Evolutionary conservation across 2,888 invertebrate genomes (phyloP).

Genomic region (Schizotus pectinicornis): DNA sequence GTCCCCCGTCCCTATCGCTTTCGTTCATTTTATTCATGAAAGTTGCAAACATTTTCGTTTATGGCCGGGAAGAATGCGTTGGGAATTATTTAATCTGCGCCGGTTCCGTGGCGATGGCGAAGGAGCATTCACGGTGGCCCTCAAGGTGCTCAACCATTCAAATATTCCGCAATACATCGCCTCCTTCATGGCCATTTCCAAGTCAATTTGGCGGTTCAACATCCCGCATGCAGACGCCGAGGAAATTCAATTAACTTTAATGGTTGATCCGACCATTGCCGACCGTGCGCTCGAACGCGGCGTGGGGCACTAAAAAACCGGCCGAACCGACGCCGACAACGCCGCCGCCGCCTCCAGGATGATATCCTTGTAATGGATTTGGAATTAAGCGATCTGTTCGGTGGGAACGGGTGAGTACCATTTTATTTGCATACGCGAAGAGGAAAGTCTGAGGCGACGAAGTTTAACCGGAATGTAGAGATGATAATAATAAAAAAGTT

Average conservation of each 20-base stretch:
- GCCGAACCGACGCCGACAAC: not conserved
- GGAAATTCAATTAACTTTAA: slow-evolving; percentile 65
- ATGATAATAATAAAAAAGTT: no score
- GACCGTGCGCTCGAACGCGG: slow-evolving; percentile 48
- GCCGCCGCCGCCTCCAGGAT: slow-evolving; percentile 31
- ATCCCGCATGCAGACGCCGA: slow-evolving; percentile 57
- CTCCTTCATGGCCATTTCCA: slow-evolving; percentile 58
- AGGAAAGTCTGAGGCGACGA: not conserved
- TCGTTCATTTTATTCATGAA: slow-evolving; percentile 35
- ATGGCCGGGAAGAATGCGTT: slow-evolving; percentile 32
- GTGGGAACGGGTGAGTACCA: slow-evolving; percentile 28
- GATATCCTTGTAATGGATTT: slow-evolving; percentile 54
- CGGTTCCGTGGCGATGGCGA: slow-evolving; percentile 10
- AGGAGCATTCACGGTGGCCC: slow-evolving; percentile 37
- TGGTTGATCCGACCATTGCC: slow-evolving; percentile 58
- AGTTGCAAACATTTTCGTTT: slow-evolving; percentile 36
- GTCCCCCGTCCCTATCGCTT: slow-evolving; percentile 8
- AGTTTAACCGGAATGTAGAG: no score
- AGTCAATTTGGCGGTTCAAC: slow-evolving; percentile 60
- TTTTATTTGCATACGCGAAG: slow-evolving; percentile 25
- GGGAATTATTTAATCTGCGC: slow-evolving; percentile 35
- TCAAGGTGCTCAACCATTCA: slow-evolving; percentile 55
- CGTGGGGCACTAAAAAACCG: slow-evolving; percentile 41
- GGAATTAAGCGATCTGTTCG: slow-evolving; percentile 53
- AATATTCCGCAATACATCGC: slow-evolving; percentile 56